A percentile compares a stretch with the other conserved stretches of the same genome.
Conservation (phyloP, 2,797 vertebrate genomes). For the Halcyon smyrnensis region DNA sequence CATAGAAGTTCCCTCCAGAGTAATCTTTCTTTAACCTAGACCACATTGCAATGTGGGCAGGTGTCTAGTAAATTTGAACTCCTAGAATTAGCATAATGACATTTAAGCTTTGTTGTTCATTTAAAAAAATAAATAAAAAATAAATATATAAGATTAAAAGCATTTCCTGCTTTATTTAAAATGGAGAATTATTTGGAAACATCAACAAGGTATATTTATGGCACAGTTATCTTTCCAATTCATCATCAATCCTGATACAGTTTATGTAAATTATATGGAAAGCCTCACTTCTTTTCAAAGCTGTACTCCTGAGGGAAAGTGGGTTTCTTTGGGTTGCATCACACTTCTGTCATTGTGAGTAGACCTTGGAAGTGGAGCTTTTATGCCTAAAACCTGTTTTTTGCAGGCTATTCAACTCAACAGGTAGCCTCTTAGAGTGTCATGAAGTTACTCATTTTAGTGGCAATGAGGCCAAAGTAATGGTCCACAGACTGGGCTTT, state of each 20-base stretch:
- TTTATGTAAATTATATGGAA: not conserved
- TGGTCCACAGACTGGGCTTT: not conserved
- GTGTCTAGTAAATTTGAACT: not conserved
- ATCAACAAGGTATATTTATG: not conserved
- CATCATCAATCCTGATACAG: not conserved
- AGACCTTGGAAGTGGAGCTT: not conserved
- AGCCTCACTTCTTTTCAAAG: not conserved
- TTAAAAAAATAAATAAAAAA: not conserved
- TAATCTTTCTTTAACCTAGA: not conserved
- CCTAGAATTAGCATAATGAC: not conserved
- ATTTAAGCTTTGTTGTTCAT: not conserved
- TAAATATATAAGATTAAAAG: not conserved
- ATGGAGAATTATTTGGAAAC: not conserved
- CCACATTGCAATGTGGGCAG: not conserved
- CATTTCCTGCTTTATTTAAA: not conserved
- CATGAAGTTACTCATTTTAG: not conserved
- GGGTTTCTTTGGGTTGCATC: not conserved
- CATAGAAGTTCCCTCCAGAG: not conserved
- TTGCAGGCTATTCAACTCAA: not conserved
- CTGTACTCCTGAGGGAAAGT: not conserved
- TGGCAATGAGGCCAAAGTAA: not conserved
- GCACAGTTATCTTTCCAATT: not conserved
- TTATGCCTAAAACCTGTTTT: not conserved
- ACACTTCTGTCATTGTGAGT: not conserved
- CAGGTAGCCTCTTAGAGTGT: not conserved